A percentile compares a stretch with the other conserved stretches of the same genome.
Conservation (phyloP, 2,888 invertebrate species). For the Ganaspis brasiliensis region DNA sequence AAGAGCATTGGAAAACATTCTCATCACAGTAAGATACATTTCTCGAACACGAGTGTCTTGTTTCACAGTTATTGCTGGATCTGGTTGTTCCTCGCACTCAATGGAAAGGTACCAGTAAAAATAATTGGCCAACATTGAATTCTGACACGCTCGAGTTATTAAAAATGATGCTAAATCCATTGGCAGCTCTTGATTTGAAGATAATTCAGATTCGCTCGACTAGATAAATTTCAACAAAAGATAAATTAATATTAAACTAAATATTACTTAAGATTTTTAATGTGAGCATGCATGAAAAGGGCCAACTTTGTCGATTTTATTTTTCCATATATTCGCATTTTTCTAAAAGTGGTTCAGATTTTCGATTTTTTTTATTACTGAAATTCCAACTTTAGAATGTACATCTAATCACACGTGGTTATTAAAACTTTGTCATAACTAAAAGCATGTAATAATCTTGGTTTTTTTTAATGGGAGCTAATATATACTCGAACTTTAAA, state of each 20-base stretch:
- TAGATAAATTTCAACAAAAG: slow-evolving; percentile 55
- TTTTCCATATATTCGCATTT: too few relatives aligned
- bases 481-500: background rate
- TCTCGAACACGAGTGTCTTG: slow-evolving; percentile 88
- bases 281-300: too few relatives aligned
- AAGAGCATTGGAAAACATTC: slow-evolving; percentile 89
- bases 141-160: slow-evolving; percentile 93
- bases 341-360: too few relatives aligned
- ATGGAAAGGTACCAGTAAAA: slow-evolving; percentile 98
- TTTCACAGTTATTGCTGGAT: slow-evolving; percentile 84
- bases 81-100: slow-evolving; percentile 94
- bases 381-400: too few relatives aligned
- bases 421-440: too few relatives aligned
- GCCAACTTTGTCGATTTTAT: too few relatives aligned
- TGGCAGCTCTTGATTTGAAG: slow-evolving; percentile 70
- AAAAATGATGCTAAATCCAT: slow-evolving; percentile 94
- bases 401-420: too few relatives aligned
- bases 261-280: too few relatives aligned
- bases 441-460: too few relatives aligned
- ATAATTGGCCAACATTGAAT: slow-evolving; percentile 96
- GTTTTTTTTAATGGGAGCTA: too few relatives aligned
- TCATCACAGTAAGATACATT: slow-evolving; percentile 95
- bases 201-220: slow-evolving; percentile 74
- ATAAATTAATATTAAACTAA: slow-evolving; percentile 35
- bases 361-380: too few relatives aligned